Evolutionary conservation across 2,888 invertebrate species (phyloP).

Genomic region (Catocala fraxini): DNA sequence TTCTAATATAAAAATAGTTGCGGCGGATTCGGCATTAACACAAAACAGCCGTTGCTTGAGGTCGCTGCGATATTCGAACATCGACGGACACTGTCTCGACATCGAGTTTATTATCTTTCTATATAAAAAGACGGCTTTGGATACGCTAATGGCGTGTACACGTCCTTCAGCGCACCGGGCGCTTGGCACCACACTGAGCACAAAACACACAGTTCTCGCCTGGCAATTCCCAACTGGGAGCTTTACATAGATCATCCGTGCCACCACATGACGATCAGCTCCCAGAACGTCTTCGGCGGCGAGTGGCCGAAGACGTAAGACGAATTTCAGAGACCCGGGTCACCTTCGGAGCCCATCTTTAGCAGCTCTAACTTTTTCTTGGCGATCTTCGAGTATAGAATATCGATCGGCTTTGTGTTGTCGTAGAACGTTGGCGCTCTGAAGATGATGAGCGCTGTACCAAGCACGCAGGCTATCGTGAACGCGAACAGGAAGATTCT

Average conservation of each 20-base stretch:
- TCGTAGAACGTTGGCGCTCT: constrained; percentile 97
- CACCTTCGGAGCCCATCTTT: constrained; percentile 93
- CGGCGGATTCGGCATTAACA: constrained; percentile 74
- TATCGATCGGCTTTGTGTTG: constrained; percentile 95
- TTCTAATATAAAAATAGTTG: constrained; percentile 83
- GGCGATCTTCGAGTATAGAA: constrained; percentile 96
- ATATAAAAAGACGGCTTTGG: constrained; percentile 85
- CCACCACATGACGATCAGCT: constrained; percentile 88
- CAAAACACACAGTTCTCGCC: constrained; percentile 79
- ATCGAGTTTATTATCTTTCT: constrained; percentile 67
- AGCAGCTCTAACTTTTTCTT: constrained; percentile 96
- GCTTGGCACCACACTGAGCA: constrained; percentile 85
- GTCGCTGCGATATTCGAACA: constrained; percentile 69
- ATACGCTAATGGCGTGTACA: constrained; percentile 72
- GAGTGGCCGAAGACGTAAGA: constrained; percentile 90
- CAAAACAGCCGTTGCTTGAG: constrained; percentile 68
- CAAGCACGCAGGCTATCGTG: constrained; percentile 96
- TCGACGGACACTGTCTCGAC: constrained; percentile 81
- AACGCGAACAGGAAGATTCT: constrained; percentile 98
- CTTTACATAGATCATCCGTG: constrained; percentile 84
- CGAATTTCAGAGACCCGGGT: constrained; percentile 90
- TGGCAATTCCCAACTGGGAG: constrained; percentile 76
- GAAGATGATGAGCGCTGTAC: constrained; percentile 95
- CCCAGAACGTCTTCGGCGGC: constrained; percentile 90
- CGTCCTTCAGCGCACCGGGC: constrained; percentile 79